Evolutionary conservation across 2,888 invertebrate genomes (phyloP), one percentile per base, ranked within the genome.

Genomic region (Tipula confusa): DNA sequence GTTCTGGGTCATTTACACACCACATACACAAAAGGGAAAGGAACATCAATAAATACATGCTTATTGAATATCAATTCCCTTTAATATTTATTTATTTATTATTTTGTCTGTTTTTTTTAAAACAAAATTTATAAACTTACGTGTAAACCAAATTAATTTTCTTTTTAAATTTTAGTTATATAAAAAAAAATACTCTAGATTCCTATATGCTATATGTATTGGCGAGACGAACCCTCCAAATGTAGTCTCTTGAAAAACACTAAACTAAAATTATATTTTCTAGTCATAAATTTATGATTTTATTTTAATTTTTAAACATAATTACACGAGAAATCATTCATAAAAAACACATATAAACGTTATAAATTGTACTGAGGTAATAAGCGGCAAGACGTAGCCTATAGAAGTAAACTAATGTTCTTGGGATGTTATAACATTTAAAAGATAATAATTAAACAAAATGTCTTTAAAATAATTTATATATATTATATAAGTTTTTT

Each of bases 51-150:
- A 64, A 24, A 64, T 9, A 24, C 18, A 11, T 24, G 24, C 0
- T 64, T 24, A 64, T 64, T 64, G 64, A 24, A 64, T 15, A 15
- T 15, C 15, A 4, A 64, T 24, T 9, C 9, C 64, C 24, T 11
- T 24, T 64, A 24, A 64, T 64, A 64, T 64, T 64, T 64, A 64
- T 64, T 64, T 64, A 64, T 64, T 64, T 64, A 64, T 64, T 64
- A 64, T 64, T 64, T 64, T 64, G 64, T 7, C 18, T 43, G 43
- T 43, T 43, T 64, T 43, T 64, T 64, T 64, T 24, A 9, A n/a
- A 64, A 64, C 64, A 64, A 64, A n/a, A 24, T 64, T 64, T 24
- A 43, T 43, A 43, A 64, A 9, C 24, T 64, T 24, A 24, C 64
- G 64, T 64, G 64, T 64, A 64, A 64, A 64, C 24, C 64, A 64